These are phyloP conservation scores for Chelonia mydas DNA, from an alignment of 2,797 vertebrate genomes.

Conservation along the genomic window DNA sequence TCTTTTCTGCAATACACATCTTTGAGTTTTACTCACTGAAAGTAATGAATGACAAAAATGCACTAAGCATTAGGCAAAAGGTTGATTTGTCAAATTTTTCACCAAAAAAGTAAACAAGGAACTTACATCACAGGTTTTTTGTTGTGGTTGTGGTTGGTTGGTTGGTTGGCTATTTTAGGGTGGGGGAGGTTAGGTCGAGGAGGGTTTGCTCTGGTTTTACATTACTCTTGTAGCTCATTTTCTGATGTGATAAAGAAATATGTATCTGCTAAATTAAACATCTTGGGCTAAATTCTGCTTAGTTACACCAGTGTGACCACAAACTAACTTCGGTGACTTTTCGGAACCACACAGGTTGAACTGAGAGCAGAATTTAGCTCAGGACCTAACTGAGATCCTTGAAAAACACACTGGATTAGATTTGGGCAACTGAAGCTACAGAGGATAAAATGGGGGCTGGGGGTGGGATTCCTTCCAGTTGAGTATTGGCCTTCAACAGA, in stretches of 20 bases:
- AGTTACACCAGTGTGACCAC: background rate
- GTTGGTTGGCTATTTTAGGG: background rate
- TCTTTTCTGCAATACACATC: background rate
- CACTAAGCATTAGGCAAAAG: background rate
- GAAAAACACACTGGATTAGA: background rate
- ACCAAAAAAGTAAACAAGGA: background rate
- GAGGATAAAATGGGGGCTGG: background rate
- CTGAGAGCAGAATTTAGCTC: background rate
- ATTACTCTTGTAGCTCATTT: background rate
- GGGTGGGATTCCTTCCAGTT: background rate
- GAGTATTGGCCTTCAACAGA: background rate
- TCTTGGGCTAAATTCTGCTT: slow-evolving; percentile 22
- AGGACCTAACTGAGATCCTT: slow-evolving; percentile 17
- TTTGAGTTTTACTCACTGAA: background rate
- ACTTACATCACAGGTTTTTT: background rate
- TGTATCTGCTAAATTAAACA: background rate
- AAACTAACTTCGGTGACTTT: background rate
- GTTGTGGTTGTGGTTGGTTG: background rate
- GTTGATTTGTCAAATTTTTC: background rate
- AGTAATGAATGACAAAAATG: background rate
- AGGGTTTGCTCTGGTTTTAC: background rate
- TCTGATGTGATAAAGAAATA: background rate
- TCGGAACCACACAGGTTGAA: background rate
- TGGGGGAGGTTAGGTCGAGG: background rate
- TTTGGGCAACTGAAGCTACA: background rate